A percentile compares a stretch with the other conserved stretches of the same genome.
These are phyloP conservation scores for Acipenser ruthenus DNA, from an alignment of 2,797 vertebrate genomes.

Conservation along the genomic window DNA sequence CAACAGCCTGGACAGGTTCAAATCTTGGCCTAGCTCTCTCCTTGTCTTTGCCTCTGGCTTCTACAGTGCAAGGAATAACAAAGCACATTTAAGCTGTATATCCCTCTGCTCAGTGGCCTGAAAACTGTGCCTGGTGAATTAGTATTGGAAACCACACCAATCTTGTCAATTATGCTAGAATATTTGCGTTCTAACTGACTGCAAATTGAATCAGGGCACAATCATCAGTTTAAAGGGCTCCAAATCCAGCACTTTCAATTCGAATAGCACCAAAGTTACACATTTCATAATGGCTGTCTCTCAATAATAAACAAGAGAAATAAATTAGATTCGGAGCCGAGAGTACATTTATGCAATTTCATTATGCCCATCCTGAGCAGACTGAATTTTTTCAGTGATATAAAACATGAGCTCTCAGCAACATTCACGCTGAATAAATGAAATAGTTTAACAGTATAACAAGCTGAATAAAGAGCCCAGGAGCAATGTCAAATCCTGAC, in stretches of 20 bases:
- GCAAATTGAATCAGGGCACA: conserved; percentile 64
- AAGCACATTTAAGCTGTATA: conserved; percentile 17
- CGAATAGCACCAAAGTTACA: conserved; percentile 55
- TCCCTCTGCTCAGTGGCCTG: conserved; percentile 17
- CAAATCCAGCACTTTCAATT: conserved; percentile 59
- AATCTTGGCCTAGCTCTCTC: neutral
- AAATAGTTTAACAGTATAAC: conserved; percentile 73
- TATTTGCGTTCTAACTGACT: conserved; percentile 60
- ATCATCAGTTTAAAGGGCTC: conserved; percentile 60
- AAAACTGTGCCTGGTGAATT: conserved; percentile 20
- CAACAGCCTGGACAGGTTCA: neutral
- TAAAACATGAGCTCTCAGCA: conserved; percentile 72
- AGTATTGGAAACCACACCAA: conserved; percentile 42
- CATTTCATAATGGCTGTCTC: conserved; percentile 71
- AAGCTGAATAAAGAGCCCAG: conserved; percentile 48
- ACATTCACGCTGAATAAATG: conserved; percentile 68
- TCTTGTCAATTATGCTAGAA: conserved; percentile 57
- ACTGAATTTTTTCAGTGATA: conserved; percentile 62
- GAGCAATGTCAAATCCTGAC: conserved; percentile 57
- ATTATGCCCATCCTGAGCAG: conserved; percentile 70
- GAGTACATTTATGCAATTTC: conserved; percentile 76
- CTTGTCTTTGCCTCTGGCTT: neutral
- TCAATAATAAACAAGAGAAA: conserved; percentile 76
- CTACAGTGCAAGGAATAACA: conserved; percentile 3
- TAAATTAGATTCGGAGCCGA: conserved; percentile 74